Conservation (phyloP, 2,797 vertebrate genomes). For the Euphonia xanthogaster region DNA sequence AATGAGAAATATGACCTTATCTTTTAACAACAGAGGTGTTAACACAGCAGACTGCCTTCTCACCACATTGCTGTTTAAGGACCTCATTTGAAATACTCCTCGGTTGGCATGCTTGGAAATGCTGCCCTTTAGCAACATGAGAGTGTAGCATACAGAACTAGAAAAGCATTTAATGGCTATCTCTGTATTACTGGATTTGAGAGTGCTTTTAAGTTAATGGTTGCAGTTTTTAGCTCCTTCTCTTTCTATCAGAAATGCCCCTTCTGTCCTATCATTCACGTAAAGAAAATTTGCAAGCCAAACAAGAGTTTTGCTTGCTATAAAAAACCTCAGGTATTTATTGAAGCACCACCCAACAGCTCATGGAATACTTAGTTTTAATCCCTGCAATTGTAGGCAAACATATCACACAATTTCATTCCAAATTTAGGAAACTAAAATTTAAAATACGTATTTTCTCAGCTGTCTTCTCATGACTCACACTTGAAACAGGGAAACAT, state of each 20-base stretch:
- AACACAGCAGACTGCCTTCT: conserved; percentile 33
- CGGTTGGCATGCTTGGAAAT: conserved; percentile 1
- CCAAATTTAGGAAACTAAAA: not conserved
- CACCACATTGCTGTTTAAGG: conserved; percentile 24
- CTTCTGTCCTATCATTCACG: not conserved
- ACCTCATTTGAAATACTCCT: conserved; percentile 54
- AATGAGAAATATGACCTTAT: conserved; percentile 27
- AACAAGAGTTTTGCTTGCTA: not conserved
- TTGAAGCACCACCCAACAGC: not conserved
- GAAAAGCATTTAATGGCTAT: not conserved
- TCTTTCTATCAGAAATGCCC: not conserved
- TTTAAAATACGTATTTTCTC: not conserved
- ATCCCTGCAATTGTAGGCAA: not conserved
- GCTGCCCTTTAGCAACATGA: not conserved
- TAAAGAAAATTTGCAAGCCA: not conserved
- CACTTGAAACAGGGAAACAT: not conserved
- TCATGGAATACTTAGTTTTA: not conserved
- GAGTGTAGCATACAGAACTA: not conserved
- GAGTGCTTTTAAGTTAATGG: not conserved
- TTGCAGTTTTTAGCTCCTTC: not conserved
- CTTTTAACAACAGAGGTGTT: conserved; percentile 52
- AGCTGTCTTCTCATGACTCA: not conserved
- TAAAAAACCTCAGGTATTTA: not conserved
- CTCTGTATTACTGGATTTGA: not conserved
- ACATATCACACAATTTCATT: not conserved